Base-by-base conservation (phyloP, 1,140 invertebrate species). In the Drosophila yakuba region DNA sequence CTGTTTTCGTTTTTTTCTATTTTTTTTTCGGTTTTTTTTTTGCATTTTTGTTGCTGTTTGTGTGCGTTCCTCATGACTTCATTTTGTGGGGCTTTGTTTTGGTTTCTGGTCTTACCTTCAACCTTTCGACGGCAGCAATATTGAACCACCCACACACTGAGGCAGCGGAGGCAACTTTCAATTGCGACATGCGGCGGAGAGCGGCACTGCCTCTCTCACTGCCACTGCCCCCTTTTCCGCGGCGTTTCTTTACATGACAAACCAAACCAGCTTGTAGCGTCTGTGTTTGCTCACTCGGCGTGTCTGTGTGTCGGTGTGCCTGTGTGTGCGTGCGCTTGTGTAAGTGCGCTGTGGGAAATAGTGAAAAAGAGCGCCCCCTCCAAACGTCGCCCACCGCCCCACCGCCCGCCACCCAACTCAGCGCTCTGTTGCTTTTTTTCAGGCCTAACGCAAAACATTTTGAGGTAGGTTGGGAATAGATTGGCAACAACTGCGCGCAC, bases 391-490 rank as follows among this genome's bases (percentile, higher is more conserved):
- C 25, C 25, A 4, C 41, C 54, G 11, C 36, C 8, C 8, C 17
- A 12, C 48, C 54, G 58, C 52, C 50, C 35, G 15, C 75, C 81
- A 69, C 63, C 74, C 72, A 82, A 85, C 78, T 77, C 77, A 51
- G 32, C 48, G 84, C 76, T 80, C 84, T 88, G 85, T 88, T 89
- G 80, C 84, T 88, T 89, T 72, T 67, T 72, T 71, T 88, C 74
- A 82, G 78, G 79, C 82, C 81, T 90, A 91, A 91, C 86, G 81
- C 74, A 91, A 91, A 91, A 88, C 88, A 78, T 84, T 86, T 91
- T 91, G 90, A 91, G 90, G 90, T 91, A 91, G 90, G 90, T 91
- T 91, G 90, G 90, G 90, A 91, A 91, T 91, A 89, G 84, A 89
- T 89, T 89, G 84, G 80, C 84, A 89, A 84, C 84, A 89, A 80